phyloP scores from a whole-genome alignment of 2,113 vertebrate species.

The Brachyhypopomus occidentalis region DNA sequence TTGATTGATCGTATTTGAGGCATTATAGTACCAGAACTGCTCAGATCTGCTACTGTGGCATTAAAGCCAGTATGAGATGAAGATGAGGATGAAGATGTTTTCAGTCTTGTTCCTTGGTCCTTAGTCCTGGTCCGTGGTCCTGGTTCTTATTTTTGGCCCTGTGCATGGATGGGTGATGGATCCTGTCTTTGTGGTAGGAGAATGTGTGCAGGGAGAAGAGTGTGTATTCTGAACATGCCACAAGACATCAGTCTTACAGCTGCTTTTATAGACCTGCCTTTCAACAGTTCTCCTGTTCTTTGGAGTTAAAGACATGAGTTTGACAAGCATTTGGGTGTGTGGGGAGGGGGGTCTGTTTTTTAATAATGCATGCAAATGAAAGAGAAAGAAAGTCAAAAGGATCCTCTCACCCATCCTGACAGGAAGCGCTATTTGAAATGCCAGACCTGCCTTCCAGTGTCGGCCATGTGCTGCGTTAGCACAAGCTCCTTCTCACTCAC shows the following conservation, averaged over 20 bases:
- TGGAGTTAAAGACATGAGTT: constrained; percentile 14
- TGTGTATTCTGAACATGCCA: constrained; percentile 51
- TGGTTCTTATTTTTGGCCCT: background rate
- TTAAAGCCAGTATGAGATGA: too few species aligned
- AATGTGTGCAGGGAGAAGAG: constrained; percentile 56
- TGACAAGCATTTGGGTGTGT: background rate
- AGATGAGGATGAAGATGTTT: too few species aligned
- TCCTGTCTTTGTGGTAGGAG: constrained; percentile 31
- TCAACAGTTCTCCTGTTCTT: background rate
- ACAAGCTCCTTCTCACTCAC: too few species aligned
- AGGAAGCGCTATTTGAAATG: background rate
- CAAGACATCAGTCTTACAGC: constrained; percentile 12
- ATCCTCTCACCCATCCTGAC: constrained; percentile 2
- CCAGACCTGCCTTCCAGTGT: background rate
- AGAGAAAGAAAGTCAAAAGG: background rate
- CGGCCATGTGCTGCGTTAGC: background rate
- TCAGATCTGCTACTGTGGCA: too few species aligned
- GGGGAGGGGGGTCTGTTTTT: background rate
- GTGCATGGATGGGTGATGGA: background rate
- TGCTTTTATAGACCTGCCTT: background rate
- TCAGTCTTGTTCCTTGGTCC: too few species aligned
- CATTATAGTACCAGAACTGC: too few species aligned
- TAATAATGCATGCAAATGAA: background rate
- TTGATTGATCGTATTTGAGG: too few species aligned
- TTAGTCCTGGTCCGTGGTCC: too few species aligned